phyloP scores from a whole-genome alignment of 2,797 vertebrate species.

The Gymnodraco acuticeps region DNA sequence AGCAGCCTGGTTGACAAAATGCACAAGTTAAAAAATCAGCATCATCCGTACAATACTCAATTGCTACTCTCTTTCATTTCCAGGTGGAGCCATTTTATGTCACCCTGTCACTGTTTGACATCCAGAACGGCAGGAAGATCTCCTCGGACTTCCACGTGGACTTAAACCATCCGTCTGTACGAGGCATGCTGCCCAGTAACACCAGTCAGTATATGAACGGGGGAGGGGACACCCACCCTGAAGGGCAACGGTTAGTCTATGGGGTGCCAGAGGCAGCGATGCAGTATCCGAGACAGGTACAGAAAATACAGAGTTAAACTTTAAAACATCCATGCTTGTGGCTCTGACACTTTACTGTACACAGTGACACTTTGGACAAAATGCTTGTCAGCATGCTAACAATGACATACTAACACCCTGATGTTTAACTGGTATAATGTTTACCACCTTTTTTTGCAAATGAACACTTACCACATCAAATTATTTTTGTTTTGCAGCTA shows the following conservation, averaged over 20 bases:
- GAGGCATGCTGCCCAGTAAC: constrained; percentile 87
- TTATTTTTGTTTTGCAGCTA: background rate
- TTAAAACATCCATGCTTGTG: background rate
- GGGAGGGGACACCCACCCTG: constrained; percentile 78
- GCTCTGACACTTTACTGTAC: background rate
- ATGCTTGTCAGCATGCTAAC: background rate
- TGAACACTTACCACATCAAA: background rate
- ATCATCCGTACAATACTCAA: background rate
- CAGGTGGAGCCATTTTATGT: constrained; percentile 99
- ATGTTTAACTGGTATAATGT: background rate
- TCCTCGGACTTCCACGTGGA: constrained; percentile 98
- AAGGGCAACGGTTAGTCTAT: constrained; percentile 81
- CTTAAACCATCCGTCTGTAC: constrained; percentile 93
- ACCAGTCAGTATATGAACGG: constrained; percentile 87
- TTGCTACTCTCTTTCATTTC: constrained; percentile 13
- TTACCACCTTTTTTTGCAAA: background rate
- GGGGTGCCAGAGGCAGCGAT: constrained; percentile 87
- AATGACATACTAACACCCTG: background rate
- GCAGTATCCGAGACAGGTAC: constrained; percentile 95
- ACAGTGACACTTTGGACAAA: background rate
- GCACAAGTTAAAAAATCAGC: background rate
- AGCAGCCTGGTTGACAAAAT: background rate
- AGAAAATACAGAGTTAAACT: background rate
- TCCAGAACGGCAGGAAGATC: constrained; percentile 94
- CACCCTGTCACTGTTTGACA: constrained; percentile 94